Evolutionary conservation across 2,888 invertebrate genomes (phyloP), one percentile per base, ranked within the genome.

Genomic region (Lysandra coridon): DNA sequence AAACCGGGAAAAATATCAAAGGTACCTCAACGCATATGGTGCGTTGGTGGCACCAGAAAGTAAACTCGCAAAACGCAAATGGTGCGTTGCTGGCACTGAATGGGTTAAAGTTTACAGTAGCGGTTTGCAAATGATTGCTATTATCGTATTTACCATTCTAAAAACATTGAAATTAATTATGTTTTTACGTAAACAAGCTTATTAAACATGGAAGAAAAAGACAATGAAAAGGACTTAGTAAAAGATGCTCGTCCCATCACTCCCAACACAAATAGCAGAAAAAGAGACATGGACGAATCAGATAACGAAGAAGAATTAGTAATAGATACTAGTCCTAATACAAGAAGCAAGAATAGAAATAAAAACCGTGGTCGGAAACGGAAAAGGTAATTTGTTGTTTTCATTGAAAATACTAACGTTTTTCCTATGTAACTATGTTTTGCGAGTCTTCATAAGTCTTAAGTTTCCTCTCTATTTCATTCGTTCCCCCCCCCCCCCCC

Each of bases 341-440:
- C 78, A n/a, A 81, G 81, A 78, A 82, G 62, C 78, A 78, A 79
- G 77, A 78, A 81, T 53, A 88, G 87, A 82, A 82, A n/a, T 80
- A 91, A 84, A 85, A 82, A 23, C 73, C 88, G 90, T 14, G 87
- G 83, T 2, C 89, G 86, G 73, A 93, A 93, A 86, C 85, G 92
- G 80, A 92, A 90, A 83, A 87, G 91, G 93, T 93, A 77, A 80
- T 57, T 10, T 17, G 17, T 12, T 12, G 4, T 10, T 64, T 64
- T 64, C 30, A 30, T 30, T 30, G 3, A 64, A 64, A 64, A 64
- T 23, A 23, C 5, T 23, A 10, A 30, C 12, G 23, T 60, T 62
- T 40, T 40, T 40, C 10, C 7, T 12, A 37, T 40, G 37, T 23
- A 49, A 49, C 7, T 64, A 30, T 76, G 4, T 23, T 73, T 76